phyloP scores from a whole-genome alignment of 2,888 invertebrate genomes.

The Agapetus fuscipes region DNA sequence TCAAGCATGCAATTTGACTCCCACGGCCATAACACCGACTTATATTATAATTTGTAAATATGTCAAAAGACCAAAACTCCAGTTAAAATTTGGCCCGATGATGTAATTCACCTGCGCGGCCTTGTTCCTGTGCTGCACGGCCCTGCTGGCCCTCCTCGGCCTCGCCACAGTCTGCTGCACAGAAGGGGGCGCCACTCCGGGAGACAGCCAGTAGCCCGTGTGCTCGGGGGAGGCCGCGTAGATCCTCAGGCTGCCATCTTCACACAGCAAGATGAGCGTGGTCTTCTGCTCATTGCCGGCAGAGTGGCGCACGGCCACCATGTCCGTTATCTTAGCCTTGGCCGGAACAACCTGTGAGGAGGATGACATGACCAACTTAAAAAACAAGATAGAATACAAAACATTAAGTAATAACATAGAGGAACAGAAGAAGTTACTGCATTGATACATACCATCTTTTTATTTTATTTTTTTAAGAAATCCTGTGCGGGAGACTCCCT shows the following conservation, averaged over 20 bases:
- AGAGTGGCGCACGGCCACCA: constrained; percentile 88
- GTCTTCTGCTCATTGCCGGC: constrained; percentile 69
- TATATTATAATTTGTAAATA: no score
- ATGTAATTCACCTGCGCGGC: constrained; percentile 12
- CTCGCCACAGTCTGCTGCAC: constrained; percentile 60
- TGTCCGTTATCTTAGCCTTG: constrained; percentile 94
- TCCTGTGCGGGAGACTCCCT: no score
- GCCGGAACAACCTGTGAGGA: constrained; percentile 65
- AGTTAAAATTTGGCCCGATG: no score
- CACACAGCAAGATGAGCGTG: constrained; percentile 85
- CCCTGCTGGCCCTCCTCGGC: constrained; percentile 32
- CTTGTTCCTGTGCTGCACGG: constrained; percentile 6
- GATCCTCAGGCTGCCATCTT: constrained; percentile 92
- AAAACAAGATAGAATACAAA: no score
- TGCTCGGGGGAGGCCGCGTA: constrained; percentile 84
- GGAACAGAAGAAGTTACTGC: no score
- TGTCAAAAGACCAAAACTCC: no score
- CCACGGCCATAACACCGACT: no score
- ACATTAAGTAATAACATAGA: no score
- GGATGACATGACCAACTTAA: no score
- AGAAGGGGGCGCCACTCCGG: constrained; percentile 42
- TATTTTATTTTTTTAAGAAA: no score
- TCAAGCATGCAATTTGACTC: no score
- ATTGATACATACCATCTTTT: no score
- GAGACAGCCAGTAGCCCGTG: constrained; percentile 54